These are phyloP conservation scores for Morpho achilles DNA, from an alignment of 2,888 invertebrate species.

Conservation along the genomic window DNA sequence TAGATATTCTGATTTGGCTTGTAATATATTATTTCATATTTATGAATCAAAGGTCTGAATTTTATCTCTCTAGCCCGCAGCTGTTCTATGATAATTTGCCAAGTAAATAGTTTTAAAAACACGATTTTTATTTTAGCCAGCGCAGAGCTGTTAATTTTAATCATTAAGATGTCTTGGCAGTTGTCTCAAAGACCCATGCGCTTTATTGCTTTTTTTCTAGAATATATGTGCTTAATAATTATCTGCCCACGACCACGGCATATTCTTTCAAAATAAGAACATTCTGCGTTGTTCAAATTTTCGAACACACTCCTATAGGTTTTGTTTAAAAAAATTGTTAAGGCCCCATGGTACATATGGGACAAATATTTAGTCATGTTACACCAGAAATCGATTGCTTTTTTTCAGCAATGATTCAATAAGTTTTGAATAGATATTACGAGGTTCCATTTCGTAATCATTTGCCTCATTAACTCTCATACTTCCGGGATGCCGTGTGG, in stretches of 20 bases:
- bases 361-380: too few species aligned
- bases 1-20: too few species aligned
- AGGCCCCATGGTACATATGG: too few species aligned
- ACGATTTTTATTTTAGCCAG: conserved; percentile 60
- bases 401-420: too few species aligned
- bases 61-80: conserved; percentile 39
- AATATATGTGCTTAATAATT: conserved; percentile 65
- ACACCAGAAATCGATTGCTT: too few species aligned
- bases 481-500: too few species aligned
- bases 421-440: too few species aligned
- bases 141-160: conserved; percentile 64
- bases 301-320: too few species aligned
- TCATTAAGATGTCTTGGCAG: conserved; percentile 72
- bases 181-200: conserved; percentile 63
- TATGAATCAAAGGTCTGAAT: conserved; percentile 4
- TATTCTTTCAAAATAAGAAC: conserved; percentile 36
- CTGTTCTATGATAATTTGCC: conserved; percentile 67
- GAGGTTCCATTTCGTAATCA: too few species aligned
- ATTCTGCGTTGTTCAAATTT: conserved; percentile 18
- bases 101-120: conserved; percentile 63
- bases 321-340: too few species aligned
- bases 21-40: conserved; percentile 1
- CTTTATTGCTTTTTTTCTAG: conserved; percentile 63
- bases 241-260: conserved; percentile 38
- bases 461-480: too few species aligned